Evolutionary conservation across 2,797 vertebrate species (phyloP).

Genomic region (Acipenser ruthenus): DNA sequence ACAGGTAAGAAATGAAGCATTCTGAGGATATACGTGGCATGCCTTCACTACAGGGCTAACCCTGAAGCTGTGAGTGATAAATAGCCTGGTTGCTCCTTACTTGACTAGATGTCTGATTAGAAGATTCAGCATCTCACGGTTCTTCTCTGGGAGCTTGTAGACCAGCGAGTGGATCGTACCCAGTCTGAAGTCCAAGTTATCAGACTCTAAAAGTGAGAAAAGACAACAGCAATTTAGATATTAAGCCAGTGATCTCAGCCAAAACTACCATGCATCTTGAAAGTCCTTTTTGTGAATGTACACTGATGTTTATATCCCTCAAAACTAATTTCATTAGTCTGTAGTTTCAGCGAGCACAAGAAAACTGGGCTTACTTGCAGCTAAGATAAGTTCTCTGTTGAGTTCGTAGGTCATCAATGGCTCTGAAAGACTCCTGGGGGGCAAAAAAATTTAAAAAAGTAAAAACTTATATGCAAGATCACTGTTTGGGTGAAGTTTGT

Average conservation of each 20-base stretch:
- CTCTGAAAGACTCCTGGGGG: constrained; percentile 87
- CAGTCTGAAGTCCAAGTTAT: constrained; percentile 83
- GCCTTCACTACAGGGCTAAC: constrained; percentile 1
- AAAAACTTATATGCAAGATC: constrained; percentile 12
- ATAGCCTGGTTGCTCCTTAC: constrained; percentile 51
- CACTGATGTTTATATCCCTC: too few relatives aligned
- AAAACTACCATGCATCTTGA: too few relatives aligned
- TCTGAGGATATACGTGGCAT: not conserved
- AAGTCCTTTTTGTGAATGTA: too few relatives aligned
- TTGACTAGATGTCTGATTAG: constrained; percentile 85
- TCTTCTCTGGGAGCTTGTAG: constrained; percentile 91
- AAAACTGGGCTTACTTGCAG: constrained; percentile 81
- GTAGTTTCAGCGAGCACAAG: not conserved
- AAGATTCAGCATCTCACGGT: constrained; percentile 85
- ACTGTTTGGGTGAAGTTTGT: too few relatives aligned
- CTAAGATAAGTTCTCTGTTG: constrained; percentile 82
- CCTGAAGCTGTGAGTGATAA: not conserved
- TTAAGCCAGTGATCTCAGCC: not conserved
- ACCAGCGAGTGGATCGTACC: constrained; percentile 84
- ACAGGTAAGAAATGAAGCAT: too few relatives aligned
- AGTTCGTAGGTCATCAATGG: constrained; percentile 92
- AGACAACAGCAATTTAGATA: constrained; percentile 5
- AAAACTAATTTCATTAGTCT: too few relatives aligned
- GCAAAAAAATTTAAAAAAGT: constrained; percentile 22
- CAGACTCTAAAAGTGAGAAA: constrained; percentile 67